phyloP scores from a whole-genome alignment of 2,888 invertebrate species.

The Brachypterus glaber region DNA sequence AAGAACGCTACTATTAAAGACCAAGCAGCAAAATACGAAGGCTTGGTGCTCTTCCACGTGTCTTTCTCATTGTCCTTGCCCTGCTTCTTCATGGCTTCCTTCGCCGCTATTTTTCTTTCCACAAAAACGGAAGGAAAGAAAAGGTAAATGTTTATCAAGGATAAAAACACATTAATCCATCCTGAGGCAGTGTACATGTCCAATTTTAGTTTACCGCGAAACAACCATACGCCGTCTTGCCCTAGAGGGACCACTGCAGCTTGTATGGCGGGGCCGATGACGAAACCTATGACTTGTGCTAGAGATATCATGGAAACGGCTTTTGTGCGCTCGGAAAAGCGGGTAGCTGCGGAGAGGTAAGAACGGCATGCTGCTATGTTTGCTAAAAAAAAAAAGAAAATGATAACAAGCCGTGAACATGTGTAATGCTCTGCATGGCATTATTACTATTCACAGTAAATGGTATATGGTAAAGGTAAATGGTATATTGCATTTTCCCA shows the following conservation, averaged over 20 bases:
- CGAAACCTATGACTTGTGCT: constrained; percentile 79
- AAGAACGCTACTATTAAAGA: constrained; percentile 72
- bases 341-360: constrained; percentile 78
- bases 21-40: constrained; percentile 69
- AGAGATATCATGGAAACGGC: constrained; percentile 76
- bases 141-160: constrained; percentile 59
- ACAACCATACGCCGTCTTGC: constrained; percentile 48
- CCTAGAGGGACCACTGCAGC: constrained; percentile 72
- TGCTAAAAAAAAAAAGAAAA: constrained; percentile 43
- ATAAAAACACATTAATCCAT: constrained; percentile 73
- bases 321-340: constrained; percentile 65
- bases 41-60: constrained; percentile 59
- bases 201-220: constrained; percentile 49
- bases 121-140: constrained; percentile 68
- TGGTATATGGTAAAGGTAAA: too few species aligned
- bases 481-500: too few species aligned
- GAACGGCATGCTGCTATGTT: constrained; percentile 77
- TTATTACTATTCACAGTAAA: too few species aligned
- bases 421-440: too few species aligned
- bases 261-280: constrained; percentile 77
- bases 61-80: constrained; percentile 65
- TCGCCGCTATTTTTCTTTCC: constrained; percentile 66
- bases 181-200: constrained; percentile 85
- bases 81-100: constrained; percentile 67
- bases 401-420: not conserved